Evolutionary conservation across 1,140 invertebrate genomes (phyloP), one percentile per base, ranked within the genome.

Genomic region (Penaeus indicus): DNA sequence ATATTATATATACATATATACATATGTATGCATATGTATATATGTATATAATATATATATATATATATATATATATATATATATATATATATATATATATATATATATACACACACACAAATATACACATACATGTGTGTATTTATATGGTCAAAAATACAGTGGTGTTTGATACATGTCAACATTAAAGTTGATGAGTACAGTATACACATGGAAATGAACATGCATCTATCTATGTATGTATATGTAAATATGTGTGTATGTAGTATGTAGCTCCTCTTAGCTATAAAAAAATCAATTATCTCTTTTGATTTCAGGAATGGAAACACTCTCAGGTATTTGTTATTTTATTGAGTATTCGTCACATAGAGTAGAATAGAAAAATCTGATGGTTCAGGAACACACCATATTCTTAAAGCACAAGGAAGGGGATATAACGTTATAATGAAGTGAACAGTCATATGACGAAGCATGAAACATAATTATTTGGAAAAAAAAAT

Each of bases 351-450:
- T 86, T 86, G 85, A 86, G 85, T 86, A 86, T 86, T 86, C 62
- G 85, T 86, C 85, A 86, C 85, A 86, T 86, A 86, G 85, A 86
- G 61, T 80, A 86, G 85, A 86, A 86, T 86, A 86, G 77, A 86
- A 86, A 86, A 86, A 86, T 80, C 61, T 80, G 62, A 63, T 79
- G 75, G 85, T 75, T 61, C 62, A 86, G 85, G 61, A 62, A 86
- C 85, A 61, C 85, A 64, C 80, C 64, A 54, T 64, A 60, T 83
- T 64, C 18, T 63, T 84, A 84, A 25, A 84, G 82, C 81, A 69
- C 22, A 84, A 84, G 82, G 82, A 84, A 67, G 32, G 63, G 38
- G n/a, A 69, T 54, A 54, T 54, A 54, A 54, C 54, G 54, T 54
- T 54, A 54, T 54, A 54, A 54, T 54, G 16, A 54, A 54, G 54